Evolutionary conservation across 1,140 invertebrate genomes (phyloP).

Genomic region (Fopius arisanus): DNA sequence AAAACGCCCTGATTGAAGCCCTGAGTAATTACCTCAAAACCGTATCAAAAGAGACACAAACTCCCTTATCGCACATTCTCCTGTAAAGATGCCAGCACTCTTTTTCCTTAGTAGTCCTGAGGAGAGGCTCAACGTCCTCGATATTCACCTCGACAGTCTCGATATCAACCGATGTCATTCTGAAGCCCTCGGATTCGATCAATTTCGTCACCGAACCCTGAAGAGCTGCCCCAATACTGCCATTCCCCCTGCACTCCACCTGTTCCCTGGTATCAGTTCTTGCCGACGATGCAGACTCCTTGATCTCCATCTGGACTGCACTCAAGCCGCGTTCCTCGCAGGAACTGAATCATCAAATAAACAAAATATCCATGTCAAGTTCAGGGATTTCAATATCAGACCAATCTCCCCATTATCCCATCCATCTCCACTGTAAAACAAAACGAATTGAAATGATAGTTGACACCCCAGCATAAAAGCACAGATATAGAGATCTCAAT

Average conservation of each 20-base stretch:
- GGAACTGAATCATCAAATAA: slow-evolving; percentile 7
- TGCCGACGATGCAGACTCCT: background rate
- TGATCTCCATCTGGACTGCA: slow-evolving; percentile 17
- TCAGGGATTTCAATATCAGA: background rate
- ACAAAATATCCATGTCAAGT: background rate
- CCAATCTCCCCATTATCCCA: background rate
- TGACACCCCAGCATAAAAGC: background rate
- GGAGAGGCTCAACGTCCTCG: slow-evolving; percentile 45
- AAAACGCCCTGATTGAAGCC: slow-evolving; percentile 2
- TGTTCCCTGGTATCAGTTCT: background rate
- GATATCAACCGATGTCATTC: slow-evolving; percentile 10
- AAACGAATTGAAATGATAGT: slow-evolving; percentile 11
- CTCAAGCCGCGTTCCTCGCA: background rate
- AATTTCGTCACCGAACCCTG: slow-evolving; percentile 27
- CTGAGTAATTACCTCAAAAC: slow-evolving; percentile 66
- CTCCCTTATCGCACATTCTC: slow-evolving; percentile 75
- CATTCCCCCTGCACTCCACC: background rate
- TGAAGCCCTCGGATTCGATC: slow-evolving; percentile 6
- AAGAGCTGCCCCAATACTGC: background rate
- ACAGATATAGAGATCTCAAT: background rate
- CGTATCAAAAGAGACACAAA: slow-evolving; percentile 74
- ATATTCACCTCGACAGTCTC: slow-evolving; percentile 8
- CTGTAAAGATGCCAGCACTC: slow-evolving; percentile 75
- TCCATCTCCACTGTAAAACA: background rate
- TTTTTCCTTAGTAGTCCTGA: slow-evolving; percentile 67